phyloP scores from a whole-genome alignment of 2,797 vertebrate genomes.

The Poecilia velifera region DNA sequence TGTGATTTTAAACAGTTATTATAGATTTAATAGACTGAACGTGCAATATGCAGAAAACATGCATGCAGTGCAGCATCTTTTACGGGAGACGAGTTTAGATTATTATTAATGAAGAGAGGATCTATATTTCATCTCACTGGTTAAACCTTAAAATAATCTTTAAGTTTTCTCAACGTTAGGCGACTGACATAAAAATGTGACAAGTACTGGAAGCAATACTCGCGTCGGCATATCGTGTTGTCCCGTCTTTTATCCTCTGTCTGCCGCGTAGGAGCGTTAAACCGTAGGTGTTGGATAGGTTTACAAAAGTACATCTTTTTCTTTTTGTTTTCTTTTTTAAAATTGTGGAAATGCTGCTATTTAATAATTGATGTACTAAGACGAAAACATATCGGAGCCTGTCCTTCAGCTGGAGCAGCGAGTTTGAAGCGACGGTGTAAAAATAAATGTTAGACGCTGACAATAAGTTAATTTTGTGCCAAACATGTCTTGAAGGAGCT shows the following conservation, averaged over 20 bases:
- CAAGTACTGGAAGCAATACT: conserved; percentile 88
- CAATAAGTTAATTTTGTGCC: conserved; percentile 82
- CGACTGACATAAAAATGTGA: conserved; percentile 81
- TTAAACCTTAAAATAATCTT: conserved; percentile 45
- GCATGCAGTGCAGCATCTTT: conserved; percentile 40
- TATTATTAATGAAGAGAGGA: conserved; percentile 35
- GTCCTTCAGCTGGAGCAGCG: conserved; percentile 79
- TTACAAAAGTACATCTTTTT: conserved; percentile 61
- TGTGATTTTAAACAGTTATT: neutral
- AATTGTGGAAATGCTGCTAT: conserved; percentile 87
- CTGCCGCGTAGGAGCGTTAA: conserved; percentile 78
- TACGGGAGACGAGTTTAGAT: conserved; percentile 22
- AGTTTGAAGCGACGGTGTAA: conserved; percentile 70
- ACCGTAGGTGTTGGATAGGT: conserved; percentile 80
- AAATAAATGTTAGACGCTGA: conserved; percentile 74
- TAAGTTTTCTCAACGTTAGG: conserved; percentile 63
- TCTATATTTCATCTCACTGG: conserved; percentile 66
- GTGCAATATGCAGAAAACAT: neutral
- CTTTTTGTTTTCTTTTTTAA: conserved; percentile 35
- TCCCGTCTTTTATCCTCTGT: conserved; percentile 79
- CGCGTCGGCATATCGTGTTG: conserved; percentile 83
- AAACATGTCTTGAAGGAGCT: conserved; percentile 73
- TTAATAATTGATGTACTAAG: conserved; percentile 83
- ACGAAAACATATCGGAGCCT: conserved; percentile 83
- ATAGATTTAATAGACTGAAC: neutral